Evolutionary conservation across 2,113 vertebrate species (phyloP).

Genomic region (Ageneiosus marmoratus): DNA sequence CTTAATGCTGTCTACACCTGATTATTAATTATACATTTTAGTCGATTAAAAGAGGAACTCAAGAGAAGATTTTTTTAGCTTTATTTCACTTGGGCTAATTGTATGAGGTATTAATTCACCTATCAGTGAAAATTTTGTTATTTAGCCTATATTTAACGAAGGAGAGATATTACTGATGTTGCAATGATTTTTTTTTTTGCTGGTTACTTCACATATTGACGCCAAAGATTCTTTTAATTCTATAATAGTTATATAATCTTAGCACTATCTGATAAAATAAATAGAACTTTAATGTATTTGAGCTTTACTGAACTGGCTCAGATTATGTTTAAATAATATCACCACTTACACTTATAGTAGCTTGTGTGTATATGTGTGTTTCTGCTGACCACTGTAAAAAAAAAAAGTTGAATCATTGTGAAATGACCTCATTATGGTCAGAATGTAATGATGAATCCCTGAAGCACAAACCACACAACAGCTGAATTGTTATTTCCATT

Average conservation of each 20-base stretch:
- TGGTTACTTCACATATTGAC: conserved; percentile 47
- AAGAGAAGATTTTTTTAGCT: conserved; percentile 40
- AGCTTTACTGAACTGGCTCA: conserved; percentile 8
- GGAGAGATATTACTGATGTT: conserved; percentile 21
- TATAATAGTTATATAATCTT: conserved; percentile 47
- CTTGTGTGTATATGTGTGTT: not conserved
- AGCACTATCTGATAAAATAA: conserved; percentile 39
- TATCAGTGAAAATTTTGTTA: conserved; percentile 51
- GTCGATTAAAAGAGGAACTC: not conserved
- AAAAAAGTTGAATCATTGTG: not conserved
- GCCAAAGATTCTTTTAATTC: conserved; percentile 70
- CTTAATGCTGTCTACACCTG: conserved; percentile 51
- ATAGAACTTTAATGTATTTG: conserved; percentile 14
- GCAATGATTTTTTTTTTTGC: conserved; percentile 38
- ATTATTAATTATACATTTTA: conserved; percentile 7
- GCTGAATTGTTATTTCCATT: conserved; percentile 66
- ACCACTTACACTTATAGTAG: conserved; percentile 9
- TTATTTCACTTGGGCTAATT: conserved; percentile 45
- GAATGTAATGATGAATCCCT: conserved; percentile 27
- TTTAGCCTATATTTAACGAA: conserved; percentile 51
- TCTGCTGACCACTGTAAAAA: not conserved
- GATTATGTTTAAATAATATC: not conserved
- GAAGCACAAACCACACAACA: conserved; percentile 59
- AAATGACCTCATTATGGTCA: not conserved
- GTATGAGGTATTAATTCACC: conserved; percentile 22